Percentiles rank a stretch among this genome's conserved stretches.
These are phyloP conservation scores for Pseudachorutes palmiensis DNA, from an alignment of 1,140 invertebrate species.

Conservation along the genomic window DNA sequence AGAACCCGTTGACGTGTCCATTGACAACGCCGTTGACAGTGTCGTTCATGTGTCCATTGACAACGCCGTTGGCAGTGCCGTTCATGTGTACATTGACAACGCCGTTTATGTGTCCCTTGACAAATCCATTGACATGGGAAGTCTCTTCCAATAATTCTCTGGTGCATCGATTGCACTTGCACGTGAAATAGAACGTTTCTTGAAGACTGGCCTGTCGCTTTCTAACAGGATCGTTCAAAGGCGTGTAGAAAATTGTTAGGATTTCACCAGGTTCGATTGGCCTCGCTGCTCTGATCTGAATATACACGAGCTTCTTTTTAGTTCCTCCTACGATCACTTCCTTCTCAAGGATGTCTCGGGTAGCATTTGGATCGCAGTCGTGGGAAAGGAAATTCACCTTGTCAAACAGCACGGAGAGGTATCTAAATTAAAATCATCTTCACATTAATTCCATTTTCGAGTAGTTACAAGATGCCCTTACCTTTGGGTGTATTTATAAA, in stretches of 20 bases:
- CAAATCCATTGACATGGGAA: no score
- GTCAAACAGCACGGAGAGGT: slow-evolving; percentile 17
- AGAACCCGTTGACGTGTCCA: no score
- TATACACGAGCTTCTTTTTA: neutral
- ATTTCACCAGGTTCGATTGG: neutral
- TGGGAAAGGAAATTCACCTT: slow-evolving; percentile 22
- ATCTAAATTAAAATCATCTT: no score
- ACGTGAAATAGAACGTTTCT: neutral
- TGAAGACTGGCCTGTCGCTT: neutral
- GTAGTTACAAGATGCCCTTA: no score
- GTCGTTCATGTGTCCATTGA: no score
- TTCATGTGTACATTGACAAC: no score
- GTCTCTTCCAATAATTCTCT: neutral
- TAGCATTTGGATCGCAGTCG: slow-evolving; percentile 32
- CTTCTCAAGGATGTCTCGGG: slow-evolving; percentile 9
- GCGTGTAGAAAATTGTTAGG: neutral
- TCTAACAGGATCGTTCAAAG: neutral
- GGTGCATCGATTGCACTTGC: neutral
- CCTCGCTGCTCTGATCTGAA: neutral
- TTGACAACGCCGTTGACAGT: no score
- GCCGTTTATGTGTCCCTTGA: no score
- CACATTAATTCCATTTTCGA: no score
- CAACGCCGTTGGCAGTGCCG: no score
- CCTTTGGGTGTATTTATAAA: slow-evolving; percentile 12
- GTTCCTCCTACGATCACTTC: neutral